Evolutionary conservation across 2,113 vertebrate genomes (phyloP), one percentile per base, ranked within the genome.

Genomic region (Promerops cafer): DNA sequence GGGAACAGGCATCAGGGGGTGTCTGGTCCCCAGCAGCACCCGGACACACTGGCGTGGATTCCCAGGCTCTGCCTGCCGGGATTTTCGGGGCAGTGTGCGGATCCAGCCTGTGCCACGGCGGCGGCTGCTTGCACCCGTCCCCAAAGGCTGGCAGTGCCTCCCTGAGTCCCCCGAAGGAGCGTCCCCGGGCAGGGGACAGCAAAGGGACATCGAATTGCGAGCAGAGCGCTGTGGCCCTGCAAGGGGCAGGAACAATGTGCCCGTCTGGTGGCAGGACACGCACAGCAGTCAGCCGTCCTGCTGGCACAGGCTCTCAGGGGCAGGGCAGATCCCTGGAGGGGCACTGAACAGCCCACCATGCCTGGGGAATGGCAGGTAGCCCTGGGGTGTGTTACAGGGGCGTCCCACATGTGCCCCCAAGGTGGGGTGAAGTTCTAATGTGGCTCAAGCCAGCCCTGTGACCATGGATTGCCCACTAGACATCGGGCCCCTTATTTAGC

Each of bases 401-500:
- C 3, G 15, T 50, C 60, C 28, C 12, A 19, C 1, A 1, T 16
- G 40, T 35, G 13, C 27, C 57, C 21, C 40, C 28, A 6, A 4
- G 40, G 19, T 1, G 27, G 12, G 19, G 7, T 15, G 64, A 12
- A 33, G 53, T 9, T 87, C 45, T 9, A 1, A 6, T 3, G 21
- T 35, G 53, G 22, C 35, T 60, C 54, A 16, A 21, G 15, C 19
- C 6, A 17, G 21, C 27, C 27, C 72, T 30, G 57, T 39, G 31
- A 19, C 68, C 53, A 8, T 7, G 1, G 3, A 10, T 31, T 65
- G 22, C 18, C 44, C 64, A 31, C 21, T 20, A 7, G 19, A 7
- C 10, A 16, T 18, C 0, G 0, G 21, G 18, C 13, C 8, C n/a
- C 14, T 54, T 13, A 7, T 35, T 16, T 23, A 60, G 4, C 8